These are phyloP conservation scores for Melanotaenia pygmaea DNA, from an alignment of 2,797 vertebrate species.

Conservation along the genomic window DNA sequence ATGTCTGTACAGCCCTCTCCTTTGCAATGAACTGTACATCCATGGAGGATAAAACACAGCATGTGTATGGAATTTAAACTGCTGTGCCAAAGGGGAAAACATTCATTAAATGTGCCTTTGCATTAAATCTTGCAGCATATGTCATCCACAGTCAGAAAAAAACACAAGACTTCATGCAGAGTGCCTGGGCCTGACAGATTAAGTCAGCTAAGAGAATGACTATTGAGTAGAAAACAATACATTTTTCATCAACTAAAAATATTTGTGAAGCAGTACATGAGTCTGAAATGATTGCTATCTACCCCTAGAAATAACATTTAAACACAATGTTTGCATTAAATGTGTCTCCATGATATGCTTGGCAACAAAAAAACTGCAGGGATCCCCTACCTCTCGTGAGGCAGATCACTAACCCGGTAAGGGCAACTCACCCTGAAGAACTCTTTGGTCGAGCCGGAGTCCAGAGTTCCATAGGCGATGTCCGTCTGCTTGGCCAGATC, in stretches of 20 bases:
- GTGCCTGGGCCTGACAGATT: neutral
- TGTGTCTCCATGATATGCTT: neutral
- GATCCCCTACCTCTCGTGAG: slow-evolving; percentile 25
- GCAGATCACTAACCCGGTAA: slow-evolving; percentile 8
- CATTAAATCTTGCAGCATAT: neutral
- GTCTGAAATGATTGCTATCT: neutral
- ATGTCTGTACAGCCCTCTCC: neutral
- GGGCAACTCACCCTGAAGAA: slow-evolving; percentile 94
- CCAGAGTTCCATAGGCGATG: slow-evolving; percentile 96
- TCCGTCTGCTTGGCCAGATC: slow-evolving; percentile 98
- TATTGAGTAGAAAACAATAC: neutral
- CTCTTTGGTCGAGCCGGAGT: slow-evolving; percentile 98
- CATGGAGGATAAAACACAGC: neutral
- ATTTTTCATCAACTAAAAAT: neutral
- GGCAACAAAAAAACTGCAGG: too few species aligned
- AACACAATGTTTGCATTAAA: neutral
- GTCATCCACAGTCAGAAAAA: neutral
- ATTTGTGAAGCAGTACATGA: neutral
- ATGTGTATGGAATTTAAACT: neutral
- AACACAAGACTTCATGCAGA: neutral
- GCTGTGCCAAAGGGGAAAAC: neutral
- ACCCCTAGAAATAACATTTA: neutral
- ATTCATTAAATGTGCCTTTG: neutral
- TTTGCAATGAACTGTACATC: neutral
- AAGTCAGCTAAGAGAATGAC: neutral